Conservation (phyloP, 2,888 invertebrate genomes). For the Philereme vetulata region DNA sequence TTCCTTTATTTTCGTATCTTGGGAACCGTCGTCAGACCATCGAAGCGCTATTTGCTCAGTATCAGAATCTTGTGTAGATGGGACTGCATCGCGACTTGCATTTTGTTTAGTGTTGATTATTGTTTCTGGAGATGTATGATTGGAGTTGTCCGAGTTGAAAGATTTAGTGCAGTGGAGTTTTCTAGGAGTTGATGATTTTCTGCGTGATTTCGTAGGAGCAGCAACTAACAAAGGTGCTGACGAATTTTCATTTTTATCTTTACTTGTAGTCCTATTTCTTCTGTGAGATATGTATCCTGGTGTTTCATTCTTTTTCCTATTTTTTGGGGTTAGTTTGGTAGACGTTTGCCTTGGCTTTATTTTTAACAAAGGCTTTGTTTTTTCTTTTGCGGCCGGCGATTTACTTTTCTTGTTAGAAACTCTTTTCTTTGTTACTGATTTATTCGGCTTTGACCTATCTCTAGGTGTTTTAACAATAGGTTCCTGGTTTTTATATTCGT, state of each 20-base stretch:
- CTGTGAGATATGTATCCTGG: slow-evolving; percentile 35
- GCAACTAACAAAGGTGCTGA: slow-evolving; percentile 39
- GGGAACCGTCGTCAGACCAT: slow-evolving; percentile 75
- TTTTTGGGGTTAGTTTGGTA: slow-evolving; percentile 53
- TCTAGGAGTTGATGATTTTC: slow-evolving; percentile 79
- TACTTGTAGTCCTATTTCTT: slow-evolving; percentile 47
- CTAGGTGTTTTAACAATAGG: slow-evolving; percentile 40
- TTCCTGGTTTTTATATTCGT: slow-evolving; percentile 42
- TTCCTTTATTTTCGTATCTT: slow-evolving; percentile 57
- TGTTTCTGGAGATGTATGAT: slow-evolving; percentile 57
- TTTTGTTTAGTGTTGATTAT: slow-evolving; percentile 39
- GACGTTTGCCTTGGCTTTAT: slow-evolving; percentile 71
- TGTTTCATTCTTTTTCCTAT: slow-evolving; percentile 47
- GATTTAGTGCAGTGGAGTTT: slow-evolving; percentile 71
- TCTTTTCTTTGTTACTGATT: slow-evolving; percentile 44
- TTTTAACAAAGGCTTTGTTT: slow-evolving; percentile 66
- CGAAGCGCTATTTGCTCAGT: slow-evolving; percentile 61
- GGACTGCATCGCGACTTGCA: slow-evolving; percentile 34
- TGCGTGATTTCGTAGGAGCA: slow-evolving; percentile 69
- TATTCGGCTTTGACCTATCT: slow-evolving; percentile 42
- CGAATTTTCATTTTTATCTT: slow-evolving; percentile 48
- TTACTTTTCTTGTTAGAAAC: slow-evolving; percentile 51
- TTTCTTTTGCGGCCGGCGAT: slow-evolving; percentile 59
- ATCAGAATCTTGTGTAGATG: slow-evolving; percentile 59
- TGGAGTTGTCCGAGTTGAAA: slow-evolving; percentile 61